Conservation (phyloP, 2,888 invertebrate species). For the Chalcis sispes region DNA sequence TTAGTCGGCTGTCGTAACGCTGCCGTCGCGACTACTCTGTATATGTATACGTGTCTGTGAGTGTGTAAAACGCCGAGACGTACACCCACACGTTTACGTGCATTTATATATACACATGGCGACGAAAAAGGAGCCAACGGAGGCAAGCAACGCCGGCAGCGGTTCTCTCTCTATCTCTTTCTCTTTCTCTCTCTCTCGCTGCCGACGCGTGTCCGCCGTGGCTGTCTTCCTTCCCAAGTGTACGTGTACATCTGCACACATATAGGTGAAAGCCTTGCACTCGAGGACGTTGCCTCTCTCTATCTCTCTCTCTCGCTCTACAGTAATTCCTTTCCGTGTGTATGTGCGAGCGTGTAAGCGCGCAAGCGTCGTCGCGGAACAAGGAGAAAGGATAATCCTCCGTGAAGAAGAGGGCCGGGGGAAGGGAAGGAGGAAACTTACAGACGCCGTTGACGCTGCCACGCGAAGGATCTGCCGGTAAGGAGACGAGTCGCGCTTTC, state of each 20-base stretch:
- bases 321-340: neutral
- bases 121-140: constrained; percentile 1
- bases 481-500: neutral
- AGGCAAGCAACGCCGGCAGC: neutral
- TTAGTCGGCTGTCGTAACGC: neutral
- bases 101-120: neutral
- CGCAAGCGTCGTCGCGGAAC: constrained; percentile 7
- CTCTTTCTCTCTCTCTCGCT: constrained; percentile 5
- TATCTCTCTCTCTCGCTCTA: constrained; percentile 1
- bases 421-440: constrained; percentile 4
- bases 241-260: neutral
- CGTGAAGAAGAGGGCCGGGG: neutral
- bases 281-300: constrained; percentile 27
- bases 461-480: constrained; percentile 14
- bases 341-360: neutral
- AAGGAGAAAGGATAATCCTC: constrained; percentile 47
- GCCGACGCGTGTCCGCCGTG: too few species aligned
- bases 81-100: too few species aligned
- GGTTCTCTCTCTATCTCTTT: constrained; percentile 10
- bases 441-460: too few species aligned
- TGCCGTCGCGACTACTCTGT: too few species aligned
- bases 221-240: too few species aligned
- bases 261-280: constrained; percentile 40
- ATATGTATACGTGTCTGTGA: too few species aligned
- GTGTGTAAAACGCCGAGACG: neutral